phyloP scores from a whole-genome alignment of 2,888 invertebrate species.

The Plebejus melissa region DNA sequence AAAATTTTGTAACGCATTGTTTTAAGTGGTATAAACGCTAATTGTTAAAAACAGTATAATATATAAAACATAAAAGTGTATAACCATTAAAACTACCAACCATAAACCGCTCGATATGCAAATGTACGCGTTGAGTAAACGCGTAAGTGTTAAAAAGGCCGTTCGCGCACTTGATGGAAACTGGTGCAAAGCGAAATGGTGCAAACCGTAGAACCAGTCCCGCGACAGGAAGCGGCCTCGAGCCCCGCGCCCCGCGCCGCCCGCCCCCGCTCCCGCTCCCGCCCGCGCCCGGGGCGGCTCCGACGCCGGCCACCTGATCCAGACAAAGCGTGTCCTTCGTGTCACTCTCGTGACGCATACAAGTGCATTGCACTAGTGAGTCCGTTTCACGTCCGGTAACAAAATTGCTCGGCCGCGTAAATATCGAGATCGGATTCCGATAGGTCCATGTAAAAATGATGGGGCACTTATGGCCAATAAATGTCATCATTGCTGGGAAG shows the following conservation, averaged over 20 bases:
- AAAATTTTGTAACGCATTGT: slow-evolving; percentile 23
- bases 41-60: slow-evolving; percentile 21
- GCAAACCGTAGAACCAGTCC: slow-evolving; percentile 74
- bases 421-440: slow-evolving; percentile 19
- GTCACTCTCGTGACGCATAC: slow-evolving; percentile 63
- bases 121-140: slow-evolving; percentile 44
- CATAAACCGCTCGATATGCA: slow-evolving; percentile 39
- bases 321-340: slow-evolving; percentile 76
- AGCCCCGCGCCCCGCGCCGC: slow-evolving; percentile 41
- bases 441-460: slow-evolving; percentile 9
- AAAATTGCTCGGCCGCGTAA: slow-evolving; percentile 30
- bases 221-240: slow-evolving; percentile 75
- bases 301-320: slow-evolving; percentile 61
- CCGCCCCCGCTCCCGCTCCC: slow-evolving; percentile 32
- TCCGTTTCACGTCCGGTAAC: slow-evolving; percentile 63
- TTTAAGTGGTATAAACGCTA: not conserved
- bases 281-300: slow-evolving; percentile 38
- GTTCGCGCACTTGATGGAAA: slow-evolving; percentile 61
- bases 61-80: slow-evolving; percentile 20
- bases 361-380: slow-evolving; percentile 74
- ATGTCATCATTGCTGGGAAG: not conserved
- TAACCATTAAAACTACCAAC: slow-evolving; percentile 24
- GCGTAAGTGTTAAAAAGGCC: slow-evolving; percentile 59
- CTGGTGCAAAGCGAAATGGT: slow-evolving; percentile 74
- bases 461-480: slow-evolving; percentile 7